Evolutionary conservation across 1,140 invertebrate species (phyloP).

Genomic region (Myzus persicae): DNA sequence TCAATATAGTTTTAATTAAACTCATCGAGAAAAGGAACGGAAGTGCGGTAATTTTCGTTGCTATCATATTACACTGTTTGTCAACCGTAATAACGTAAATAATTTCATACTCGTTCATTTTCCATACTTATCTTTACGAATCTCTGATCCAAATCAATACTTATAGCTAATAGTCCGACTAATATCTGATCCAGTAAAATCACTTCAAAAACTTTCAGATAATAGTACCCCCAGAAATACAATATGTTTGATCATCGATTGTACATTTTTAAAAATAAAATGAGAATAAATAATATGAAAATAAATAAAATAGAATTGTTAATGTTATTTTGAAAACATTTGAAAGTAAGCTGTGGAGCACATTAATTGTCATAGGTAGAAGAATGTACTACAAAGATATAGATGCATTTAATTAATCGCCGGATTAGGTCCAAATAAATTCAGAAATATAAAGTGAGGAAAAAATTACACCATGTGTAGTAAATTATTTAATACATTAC

Average conservation of each 20-base stretch:
- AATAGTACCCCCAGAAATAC: not conserved
- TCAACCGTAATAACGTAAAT: not conserved
- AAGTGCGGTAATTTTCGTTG: not conserved
- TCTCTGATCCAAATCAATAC: not conserved
- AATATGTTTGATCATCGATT: not conserved
- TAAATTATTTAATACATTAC: not conserved
- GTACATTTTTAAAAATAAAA: not conserved
- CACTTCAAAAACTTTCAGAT: not conserved
- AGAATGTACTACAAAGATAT: not conserved
- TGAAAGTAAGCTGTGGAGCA: not conserved
- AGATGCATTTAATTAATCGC: too few species aligned
- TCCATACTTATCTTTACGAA: not conserved
- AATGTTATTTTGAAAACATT: not conserved
- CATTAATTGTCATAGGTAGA: not conserved
- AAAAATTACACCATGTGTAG: not conserved
- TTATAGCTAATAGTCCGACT: not conserved
- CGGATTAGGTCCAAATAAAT: too few species aligned
- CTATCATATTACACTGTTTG: not conserved
- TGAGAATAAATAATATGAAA: not conserved
- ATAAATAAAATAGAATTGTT: not conserved
- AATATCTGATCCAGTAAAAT: not conserved
- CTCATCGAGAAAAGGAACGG: not conserved
- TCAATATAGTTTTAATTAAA: conserved; percentile 8
- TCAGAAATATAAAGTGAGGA: not conserved
- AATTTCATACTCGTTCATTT: not conserved